Base-by-base conservation (phyloP, 2,797 vertebrate genomes). In the Lophius americanus region DNA sequence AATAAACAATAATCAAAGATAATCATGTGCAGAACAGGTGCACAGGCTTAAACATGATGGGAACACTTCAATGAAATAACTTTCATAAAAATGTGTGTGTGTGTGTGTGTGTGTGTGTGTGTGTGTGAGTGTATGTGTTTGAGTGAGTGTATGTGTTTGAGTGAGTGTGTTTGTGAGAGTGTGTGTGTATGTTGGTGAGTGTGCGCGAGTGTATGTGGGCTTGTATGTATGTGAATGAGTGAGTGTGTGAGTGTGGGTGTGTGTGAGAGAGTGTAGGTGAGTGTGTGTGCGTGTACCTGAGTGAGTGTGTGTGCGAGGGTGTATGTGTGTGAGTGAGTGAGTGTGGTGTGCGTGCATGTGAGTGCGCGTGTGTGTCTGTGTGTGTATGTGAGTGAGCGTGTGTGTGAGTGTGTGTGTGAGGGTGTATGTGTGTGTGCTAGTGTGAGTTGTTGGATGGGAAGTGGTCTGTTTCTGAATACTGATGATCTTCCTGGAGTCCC, bases 381-480 rank as follows among this genome's bases (percentile, higher is more conserved):
- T 54, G 62, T 48, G 54, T 42, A 36, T 66, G 47, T 58, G 57
- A 50, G 67, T 51, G 68, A 23, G 23, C 2, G 23, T 44, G 57
- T 46, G 46, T 46, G 23, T 5, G 43, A 11, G 43, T 2, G 44
- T 47, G 44, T n/a, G 44, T 46, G 44, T 46, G 11, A 3, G 33
- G 41, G 32, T 53, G 44, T 64, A 61, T 53, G 42, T 42, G 38
- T 64, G 60, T 60, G 63, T 58, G 41, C 48, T 11, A 43, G 51
- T 53, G 54, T 54, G 62, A 42, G 54, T 42, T 66, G 47, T 58
- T 51, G 50, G 67, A 47, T 64, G 9, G 39, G 39, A 5, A 67
- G 23, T 80, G 48, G 42, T 70, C 56, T 54, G n/a, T 79, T 70
- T 78, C 70, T 81, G 84, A 84, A 86, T 82, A 80, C 79, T 84